These are phyloP conservation scores for Melitaea athalia DNA, from an alignment of 2,888 invertebrate genomes.

Conservation along the genomic window DNA sequence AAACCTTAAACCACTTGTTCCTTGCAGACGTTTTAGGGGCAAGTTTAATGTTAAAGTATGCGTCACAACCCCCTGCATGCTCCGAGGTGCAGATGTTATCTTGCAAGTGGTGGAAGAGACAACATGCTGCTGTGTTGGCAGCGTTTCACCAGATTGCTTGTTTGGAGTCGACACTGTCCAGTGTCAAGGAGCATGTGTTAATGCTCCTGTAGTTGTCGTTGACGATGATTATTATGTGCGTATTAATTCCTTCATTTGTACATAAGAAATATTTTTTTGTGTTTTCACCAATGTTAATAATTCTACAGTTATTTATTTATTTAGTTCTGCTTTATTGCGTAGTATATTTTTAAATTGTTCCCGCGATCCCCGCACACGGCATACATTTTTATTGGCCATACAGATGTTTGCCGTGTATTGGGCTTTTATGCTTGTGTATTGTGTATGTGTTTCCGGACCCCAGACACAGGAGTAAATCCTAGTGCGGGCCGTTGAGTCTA, in stretches of 20 bases:
- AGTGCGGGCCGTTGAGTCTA: no score
- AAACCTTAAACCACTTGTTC: not conserved
- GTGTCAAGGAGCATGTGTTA: slow-evolving; percentile 71
- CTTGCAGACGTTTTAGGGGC: slow-evolving; percentile 59
- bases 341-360: no score
- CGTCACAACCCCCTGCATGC: slow-evolving; percentile 69
- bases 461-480: no score
- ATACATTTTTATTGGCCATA: no score
- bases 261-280: slow-evolving; percentile 2
- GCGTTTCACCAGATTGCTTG: slow-evolving; percentile 58
- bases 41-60: slow-evolving; percentile 71
- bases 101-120: slow-evolving; percentile 59
- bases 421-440: no score
- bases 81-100: slow-evolving; percentile 64
- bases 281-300: not conserved
- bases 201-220: slow-evolving; percentile 66
- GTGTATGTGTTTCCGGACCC: no score
- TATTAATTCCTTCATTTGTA: not conserved
- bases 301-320: no score
- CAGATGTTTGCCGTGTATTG: no score
- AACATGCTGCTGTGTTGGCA: slow-evolving; percentile 57
- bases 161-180: slow-evolving; percentile 70
- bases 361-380: no score
- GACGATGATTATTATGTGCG: slow-evolving; percentile 74
- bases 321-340: no score